Conservation (phyloP, 2,113 vertebrate species). For the Leptobrachium ailaonicum region DNA sequence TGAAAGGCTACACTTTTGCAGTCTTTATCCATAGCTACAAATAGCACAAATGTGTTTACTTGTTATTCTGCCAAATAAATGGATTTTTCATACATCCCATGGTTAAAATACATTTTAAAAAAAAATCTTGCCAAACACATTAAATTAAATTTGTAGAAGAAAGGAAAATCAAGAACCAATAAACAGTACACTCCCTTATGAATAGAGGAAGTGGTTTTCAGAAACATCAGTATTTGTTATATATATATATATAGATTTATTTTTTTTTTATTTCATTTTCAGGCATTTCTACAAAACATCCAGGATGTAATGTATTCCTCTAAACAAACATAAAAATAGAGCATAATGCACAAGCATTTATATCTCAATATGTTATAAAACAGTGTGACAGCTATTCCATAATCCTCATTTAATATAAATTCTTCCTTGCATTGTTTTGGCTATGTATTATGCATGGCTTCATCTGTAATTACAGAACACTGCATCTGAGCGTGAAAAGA, state of each 20-base stretch:
- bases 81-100: constrained; percentile 11
- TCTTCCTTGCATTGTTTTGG: constrained; percentile 39
- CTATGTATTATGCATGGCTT: constrained; percentile 45
- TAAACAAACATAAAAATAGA: constrained; percentile 11
- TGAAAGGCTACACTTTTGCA: background rate
- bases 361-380: background rate
- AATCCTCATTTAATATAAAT: constrained; percentile 44
- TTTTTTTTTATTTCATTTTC: constrained; percentile 15
- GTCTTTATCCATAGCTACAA: constrained; percentile 9
- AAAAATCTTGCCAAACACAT: constrained; percentile 34
- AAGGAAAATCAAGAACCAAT: background rate
- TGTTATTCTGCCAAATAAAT: constrained; percentile 33
- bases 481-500: constrained; percentile 40
- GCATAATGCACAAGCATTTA: background rate
- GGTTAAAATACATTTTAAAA: background rate
- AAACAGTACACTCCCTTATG: constrained; percentile 22
- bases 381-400: constrained; percentile 7
- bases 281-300: background rate
- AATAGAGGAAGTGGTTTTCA: constrained; percentile 19
- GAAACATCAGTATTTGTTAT: constrained; percentile 5
- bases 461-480: constrained; percentile 41
- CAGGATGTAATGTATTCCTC: background rate
- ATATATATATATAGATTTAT: too few species aligned
- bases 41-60: constrained; percentile 22
- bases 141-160: constrained; percentile 24